Percentiles rank a stretch among this genome's conserved stretches.
phyloP scores from a whole-genome alignment of 1,140 invertebrate species.

The Manduca sexta region DNA sequence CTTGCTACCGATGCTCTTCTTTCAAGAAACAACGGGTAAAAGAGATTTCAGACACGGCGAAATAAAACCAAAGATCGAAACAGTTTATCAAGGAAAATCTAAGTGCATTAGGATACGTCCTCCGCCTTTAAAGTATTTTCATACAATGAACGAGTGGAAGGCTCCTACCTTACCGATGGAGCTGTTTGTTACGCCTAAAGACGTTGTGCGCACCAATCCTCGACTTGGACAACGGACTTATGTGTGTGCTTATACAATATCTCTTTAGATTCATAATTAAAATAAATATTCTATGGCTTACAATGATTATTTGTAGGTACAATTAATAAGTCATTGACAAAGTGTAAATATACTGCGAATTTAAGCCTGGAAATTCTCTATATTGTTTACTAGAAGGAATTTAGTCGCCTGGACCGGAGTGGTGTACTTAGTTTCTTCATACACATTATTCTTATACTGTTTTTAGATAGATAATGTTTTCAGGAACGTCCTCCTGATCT shows the following conservation, averaged over 20 bases:
- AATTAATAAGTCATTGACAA: too few species aligned
- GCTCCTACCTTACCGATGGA: constrained; percentile 18
- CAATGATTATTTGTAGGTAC: too few species aligned
- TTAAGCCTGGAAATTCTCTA: too few species aligned
- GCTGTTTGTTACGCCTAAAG: constrained; percentile 27
- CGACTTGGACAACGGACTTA: constrained; percentile 19
- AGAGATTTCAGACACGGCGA: constrained; percentile 26
- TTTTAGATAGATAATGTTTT: too few species aligned
- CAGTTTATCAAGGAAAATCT: constrained; percentile 24
- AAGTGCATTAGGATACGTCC: constrained; percentile 7
- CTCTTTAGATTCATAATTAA: too few species aligned
- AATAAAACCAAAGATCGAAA: constrained; percentile 14
- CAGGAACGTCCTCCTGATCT: constrained; percentile 26
- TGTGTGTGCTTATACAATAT: constrained; percentile 17
- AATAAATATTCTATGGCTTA: background rate
- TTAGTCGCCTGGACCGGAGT: too few species aligned
- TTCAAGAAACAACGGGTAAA: constrained; percentile 27
- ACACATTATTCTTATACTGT: too few species aligned
- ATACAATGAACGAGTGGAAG: constrained; percentile 30
- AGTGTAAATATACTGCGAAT: too few species aligned
- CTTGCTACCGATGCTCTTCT: constrained; percentile 26
- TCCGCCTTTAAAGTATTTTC: constrained; percentile 25
- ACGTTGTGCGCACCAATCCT: constrained; percentile 30
- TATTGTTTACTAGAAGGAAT: too few species aligned
- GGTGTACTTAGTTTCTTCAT: too few species aligned